These are phyloP conservation scores for Heliopora coerulea DNA, from an alignment of 92 coral and sea anemone species.

Conservation along the genomic window DNA sequence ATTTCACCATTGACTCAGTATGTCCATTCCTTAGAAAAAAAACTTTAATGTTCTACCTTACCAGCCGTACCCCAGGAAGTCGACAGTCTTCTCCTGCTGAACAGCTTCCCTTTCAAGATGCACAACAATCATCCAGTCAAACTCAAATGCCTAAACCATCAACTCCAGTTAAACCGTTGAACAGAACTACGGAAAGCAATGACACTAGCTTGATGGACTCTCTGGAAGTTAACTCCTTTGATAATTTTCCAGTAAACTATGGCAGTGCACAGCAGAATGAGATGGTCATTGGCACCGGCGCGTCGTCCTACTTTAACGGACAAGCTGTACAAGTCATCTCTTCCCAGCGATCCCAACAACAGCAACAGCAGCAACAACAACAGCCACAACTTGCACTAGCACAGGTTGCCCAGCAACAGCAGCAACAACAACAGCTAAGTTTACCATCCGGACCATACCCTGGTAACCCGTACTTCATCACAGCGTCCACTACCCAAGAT, in stretches of 20 bases:
- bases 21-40: no score
- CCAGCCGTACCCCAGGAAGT: slow-evolving; percentile 97
- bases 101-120: slow-evolving; percentile 81
- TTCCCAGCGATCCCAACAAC: slow-evolving; percentile 66
- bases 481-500: slow-evolving; percentile 86
- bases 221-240: slow-evolving; percentile 71
- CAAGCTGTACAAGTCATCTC: slow-evolving; percentile 33
- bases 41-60: not conserved
- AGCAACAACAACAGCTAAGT: slow-evolving; percentile 64
- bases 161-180: slow-evolving; percentile 58
- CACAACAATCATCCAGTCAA: slow-evolving; percentile 54
- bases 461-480: slow-evolving; percentile 79
- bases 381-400: slow-evolving; percentile 24
- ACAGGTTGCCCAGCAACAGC: slow-evolving; percentile 53
- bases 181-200: slow-evolving; percentile 37
- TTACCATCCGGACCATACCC: slow-evolving; percentile 76
- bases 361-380: slow-evolving; percentile 77
- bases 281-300: slow-evolving; percentile 74
- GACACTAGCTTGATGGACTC: slow-evolving; percentile 64
- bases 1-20: no score
- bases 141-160: slow-evolving; percentile 44
- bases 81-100: slow-evolving; percentile 93
- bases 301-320: slow-evolving; percentile 21
- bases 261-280: slow-evolving; percentile 68
- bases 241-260: slow-evolving; percentile 62